Evolutionary conservation across 2,888 invertebrate species (phyloP).

Genomic region (Ochropacha duplaris): DNA sequence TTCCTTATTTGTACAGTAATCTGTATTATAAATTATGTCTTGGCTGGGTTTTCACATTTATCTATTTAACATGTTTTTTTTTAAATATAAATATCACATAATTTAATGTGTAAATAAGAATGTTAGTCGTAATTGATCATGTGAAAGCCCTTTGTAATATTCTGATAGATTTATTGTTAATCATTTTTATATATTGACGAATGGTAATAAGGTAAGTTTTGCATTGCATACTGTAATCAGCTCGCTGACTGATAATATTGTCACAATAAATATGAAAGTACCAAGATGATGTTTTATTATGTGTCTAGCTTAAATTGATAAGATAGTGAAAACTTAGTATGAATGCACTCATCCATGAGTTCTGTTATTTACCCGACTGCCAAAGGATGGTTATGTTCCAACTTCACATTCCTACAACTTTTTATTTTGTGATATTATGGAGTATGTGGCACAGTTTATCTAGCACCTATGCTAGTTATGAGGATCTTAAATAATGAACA

Average conservation of each 20-base stretch:
- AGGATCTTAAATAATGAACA: background rate
- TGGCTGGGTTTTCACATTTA: slow-evolving; percentile 13
- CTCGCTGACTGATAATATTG: slow-evolving; percentile 46
- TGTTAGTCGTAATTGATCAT: background rate
- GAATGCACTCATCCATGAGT: too few species aligned
- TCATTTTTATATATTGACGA: slow-evolving; percentile 42
- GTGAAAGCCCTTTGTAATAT: background rate
- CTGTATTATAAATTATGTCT: background rate
- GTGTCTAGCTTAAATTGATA: slow-evolving; percentile 11
- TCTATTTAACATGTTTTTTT: background rate
- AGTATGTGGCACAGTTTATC: background rate
- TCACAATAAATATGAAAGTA: slow-evolving; percentile 63
- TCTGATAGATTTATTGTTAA: slow-evolving; percentile 36
- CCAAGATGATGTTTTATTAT: slow-evolving; percentile 38
- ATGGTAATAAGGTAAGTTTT: slow-evolving; percentile 56
- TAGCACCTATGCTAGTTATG: background rate
- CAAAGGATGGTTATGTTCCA: too few species aligned
- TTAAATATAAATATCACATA: background rate
- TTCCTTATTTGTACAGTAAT: slow-evolving; percentile 3
- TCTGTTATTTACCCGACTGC: too few species aligned
- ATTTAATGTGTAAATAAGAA: background rate
- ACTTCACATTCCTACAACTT: too few species aligned
- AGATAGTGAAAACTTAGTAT: background rate
- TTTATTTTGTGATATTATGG: too few species aligned
- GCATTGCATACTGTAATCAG: slow-evolving; percentile 45